Base-by-base conservation (phyloP, 2,888 invertebrate genomes). In the Epinotia demarniana region DNA sequence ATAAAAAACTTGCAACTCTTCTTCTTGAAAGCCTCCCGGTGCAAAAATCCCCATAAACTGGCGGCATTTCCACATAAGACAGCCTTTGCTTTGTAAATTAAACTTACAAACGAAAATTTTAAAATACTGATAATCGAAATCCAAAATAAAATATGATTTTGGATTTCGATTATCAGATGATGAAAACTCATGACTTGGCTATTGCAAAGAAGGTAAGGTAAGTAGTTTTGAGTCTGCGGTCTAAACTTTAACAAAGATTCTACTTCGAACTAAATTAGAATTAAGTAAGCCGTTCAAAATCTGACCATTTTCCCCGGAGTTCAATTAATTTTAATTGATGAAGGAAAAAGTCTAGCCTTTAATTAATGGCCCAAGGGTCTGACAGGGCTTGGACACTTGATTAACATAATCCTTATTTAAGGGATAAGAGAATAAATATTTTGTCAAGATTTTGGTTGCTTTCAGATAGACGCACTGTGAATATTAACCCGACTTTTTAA, bases 321-420 rank as follows among this genome's bases (percentile, higher is more conserved):
- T 66, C 27, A 58, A 58, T 66, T 64, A 72, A 72, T 72, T 72
- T 46, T 27, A 66, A 72, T 64, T 72, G 64, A 58, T 18, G 27
- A 64, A 72, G 46, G 64, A 27, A 66, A 72, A 66, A 62, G 60
- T 72, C 49, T 33, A 19, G 58, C 0, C n/a, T 6, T 16, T 66
- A 72, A 66, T 72, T 66, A 33, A 72, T 9, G 11, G 49, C 16
- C 49, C 33, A 9, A 19, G 49, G 58, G 49, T 19, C 49, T 46
- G 27, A 60, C 57, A 64, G 11, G 16, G 19, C 1, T 16, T 49
- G 13, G 66, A 23, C 49, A 18, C 49, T 72, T 72, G 60, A 72
- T 72, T 66, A 72, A 33, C 46, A 72, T 72, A 49, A 49, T 66
- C 43, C 39, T 46, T 66, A 33, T 43, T 39, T n/a, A 39, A 13